These are phyloP conservation scores for Mesoligia furuncula DNA, from an alignment of 2,888 invertebrate species.

Conservation along the genomic window DNA sequence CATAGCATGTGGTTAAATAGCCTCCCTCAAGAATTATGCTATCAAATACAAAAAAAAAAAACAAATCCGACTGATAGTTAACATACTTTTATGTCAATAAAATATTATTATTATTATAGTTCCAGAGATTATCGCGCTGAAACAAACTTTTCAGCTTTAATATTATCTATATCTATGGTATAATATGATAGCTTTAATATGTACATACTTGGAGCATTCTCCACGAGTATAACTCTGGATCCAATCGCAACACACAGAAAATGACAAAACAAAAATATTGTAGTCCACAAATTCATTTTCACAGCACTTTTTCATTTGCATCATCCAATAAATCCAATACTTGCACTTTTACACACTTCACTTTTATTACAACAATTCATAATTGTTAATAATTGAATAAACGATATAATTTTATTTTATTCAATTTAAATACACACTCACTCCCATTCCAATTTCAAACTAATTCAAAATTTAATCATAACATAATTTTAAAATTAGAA, in stretches of 20 bases:
- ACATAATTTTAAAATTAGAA: conserved; percentile 19
- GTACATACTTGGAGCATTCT: conserved; percentile 88
- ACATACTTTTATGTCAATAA: no score
- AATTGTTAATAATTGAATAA: conserved; percentile 40
- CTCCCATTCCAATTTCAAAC: conserved; percentile 46
- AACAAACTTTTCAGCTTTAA: no score
- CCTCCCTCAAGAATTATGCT: no score
- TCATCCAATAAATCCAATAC: conserved; percentile 72
- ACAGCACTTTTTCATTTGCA: conserved; percentile 73
- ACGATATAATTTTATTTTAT: conserved; percentile 1
- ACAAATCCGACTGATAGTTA: no score
- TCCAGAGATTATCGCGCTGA: no score
- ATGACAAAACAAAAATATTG: conserved; percentile 75
- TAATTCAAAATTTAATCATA: conserved; percentile 1
- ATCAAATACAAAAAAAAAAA: no score
- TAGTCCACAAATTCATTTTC: conserved; percentile 83
- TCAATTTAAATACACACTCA: conserved; percentile 15
- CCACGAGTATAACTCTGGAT: conserved; percentile 86
- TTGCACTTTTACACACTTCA: conserved; percentile 63
- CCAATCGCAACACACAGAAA: conserved; percentile 75
- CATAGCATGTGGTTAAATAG: no score
- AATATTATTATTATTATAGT: no score
- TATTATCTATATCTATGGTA: no score
- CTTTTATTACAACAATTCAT: conserved; percentile 46
- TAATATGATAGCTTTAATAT: no score